Conservation (phyloP, 2,888 invertebrate genomes). For the Apodemia hepburni region DNA sequence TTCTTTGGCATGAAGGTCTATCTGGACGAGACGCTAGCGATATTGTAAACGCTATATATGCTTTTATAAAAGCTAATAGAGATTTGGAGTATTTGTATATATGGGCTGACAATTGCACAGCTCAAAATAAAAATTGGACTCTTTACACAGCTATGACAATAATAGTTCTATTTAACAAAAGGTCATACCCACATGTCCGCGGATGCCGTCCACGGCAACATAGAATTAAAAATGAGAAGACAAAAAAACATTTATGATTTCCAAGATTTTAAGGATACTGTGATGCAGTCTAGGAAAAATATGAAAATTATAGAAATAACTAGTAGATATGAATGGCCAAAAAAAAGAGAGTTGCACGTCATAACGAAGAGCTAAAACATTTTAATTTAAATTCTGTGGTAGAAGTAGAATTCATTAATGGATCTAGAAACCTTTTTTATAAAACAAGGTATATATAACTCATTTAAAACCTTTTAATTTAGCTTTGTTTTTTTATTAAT, state of each 20-base stretch:
- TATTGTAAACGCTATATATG: too few species aligned
- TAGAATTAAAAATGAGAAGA: slow-evolving; percentile 28
- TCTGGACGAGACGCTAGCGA: slow-evolving; percentile 5
- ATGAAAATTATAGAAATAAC: slow-evolving; percentile 25
- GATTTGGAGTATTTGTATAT: slow-evolving; percentile 17
- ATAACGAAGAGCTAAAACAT: slow-evolving; percentile 26
- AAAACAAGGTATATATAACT: slow-evolving; percentile 19
- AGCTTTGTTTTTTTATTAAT: slow-evolving; percentile 11
- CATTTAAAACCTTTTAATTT: slow-evolving; percentile 11
- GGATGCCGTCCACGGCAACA: slow-evolving; percentile 28
- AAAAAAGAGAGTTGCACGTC: slow-evolving; percentile 26
- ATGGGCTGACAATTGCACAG: slow-evolving; percentile 19
- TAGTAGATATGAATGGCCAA: slow-evolving; percentile 26
- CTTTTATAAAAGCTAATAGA: slow-evolving; percentile 13
- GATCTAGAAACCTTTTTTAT: slow-evolving; percentile 23
- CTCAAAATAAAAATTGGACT: slow-evolving; percentile 16
- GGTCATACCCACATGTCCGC: slow-evolving; percentile 30
- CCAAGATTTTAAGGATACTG: slow-evolving; percentile 28
- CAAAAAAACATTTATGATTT: slow-evolving; percentile 26
- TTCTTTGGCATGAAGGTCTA: not conserved
- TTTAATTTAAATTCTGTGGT: slow-evolving; percentile 28
- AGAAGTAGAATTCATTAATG: slow-evolving; percentile 25
- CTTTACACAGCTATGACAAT: slow-evolving; percentile 10
- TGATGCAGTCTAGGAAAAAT: slow-evolving; percentile 28
- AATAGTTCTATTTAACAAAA: slow-evolving; percentile 24